phyloP scores from a whole-genome alignment of 2,888 invertebrate species.

The Pandemis corylana region DNA sequence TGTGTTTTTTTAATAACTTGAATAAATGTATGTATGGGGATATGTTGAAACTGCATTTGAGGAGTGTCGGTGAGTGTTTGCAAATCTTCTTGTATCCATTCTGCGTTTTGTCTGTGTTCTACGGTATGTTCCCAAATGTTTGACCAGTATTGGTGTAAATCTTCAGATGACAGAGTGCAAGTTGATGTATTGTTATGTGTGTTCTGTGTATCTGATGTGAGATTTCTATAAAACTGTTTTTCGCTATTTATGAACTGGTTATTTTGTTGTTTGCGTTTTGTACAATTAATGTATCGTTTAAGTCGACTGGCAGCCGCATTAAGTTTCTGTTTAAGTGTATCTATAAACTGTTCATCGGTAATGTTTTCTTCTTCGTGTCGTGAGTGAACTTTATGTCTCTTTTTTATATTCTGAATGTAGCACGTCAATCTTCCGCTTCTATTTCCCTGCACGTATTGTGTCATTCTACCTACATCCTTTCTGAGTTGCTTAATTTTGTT shows the following conservation, averaged over 20 bases:
- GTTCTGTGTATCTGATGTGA: too few species aligned
- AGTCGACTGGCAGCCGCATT: not conserved
- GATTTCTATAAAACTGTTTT: too few species aligned
- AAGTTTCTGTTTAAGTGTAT: not conserved
- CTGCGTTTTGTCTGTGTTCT: too few species aligned
- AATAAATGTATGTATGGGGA: conserved; percentile 35
- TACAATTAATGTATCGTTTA: too few species aligned
- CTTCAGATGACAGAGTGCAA: too few species aligned
- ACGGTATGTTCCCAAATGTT: too few species aligned
- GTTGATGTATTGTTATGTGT: too few species aligned
- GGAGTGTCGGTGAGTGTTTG: not conserved
- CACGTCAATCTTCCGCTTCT: not conserved
- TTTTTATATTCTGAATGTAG: not conserved
- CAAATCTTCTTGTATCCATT: not conserved
- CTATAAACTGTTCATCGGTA: not conserved
- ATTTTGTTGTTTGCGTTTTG: too few species aligned
- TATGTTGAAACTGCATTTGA: conserved; percentile 38
- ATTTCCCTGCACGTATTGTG: not conserved
- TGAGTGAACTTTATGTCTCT: not conserved
- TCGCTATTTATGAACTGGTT: too few species aligned
- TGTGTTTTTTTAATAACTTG: conserved; percentile 32
- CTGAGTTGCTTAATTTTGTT: conserved; percentile 32
- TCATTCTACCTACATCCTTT: conserved; percentile 34
- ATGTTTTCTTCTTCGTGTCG: not conserved
- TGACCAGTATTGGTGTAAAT: too few species aligned